A percentile compares a stretch with the other conserved stretches of the same genome.
These are phyloP conservation scores for Oopsacas minuta DNA, from an alignment of 37 sponge, comb jelly and placozoan genomes.

Conservation along the genomic window DNA sequence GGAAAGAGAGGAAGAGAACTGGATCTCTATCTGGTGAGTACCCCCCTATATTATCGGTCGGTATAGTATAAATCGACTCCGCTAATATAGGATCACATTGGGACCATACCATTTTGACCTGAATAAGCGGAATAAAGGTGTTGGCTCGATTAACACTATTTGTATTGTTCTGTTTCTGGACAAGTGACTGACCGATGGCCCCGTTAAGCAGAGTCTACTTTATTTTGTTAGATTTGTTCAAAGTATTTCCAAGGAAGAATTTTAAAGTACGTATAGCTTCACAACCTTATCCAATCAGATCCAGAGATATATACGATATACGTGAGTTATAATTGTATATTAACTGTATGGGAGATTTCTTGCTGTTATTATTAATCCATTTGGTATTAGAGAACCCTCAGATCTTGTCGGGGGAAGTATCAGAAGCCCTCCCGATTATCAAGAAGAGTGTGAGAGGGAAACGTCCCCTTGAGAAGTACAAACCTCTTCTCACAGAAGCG, in stretches of 20 bases:
- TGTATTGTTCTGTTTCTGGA: too few relatives aligned
- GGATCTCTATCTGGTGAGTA: slow-evolving; percentile 1
- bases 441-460: neutral
- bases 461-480: slow-evolving; percentile 5
- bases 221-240: neutral
- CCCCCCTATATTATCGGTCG: too few relatives aligned
- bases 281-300: neutral
- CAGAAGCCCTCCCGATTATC: neutral
- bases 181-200: too few relatives aligned
- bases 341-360: too few relatives aligned
- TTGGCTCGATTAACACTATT: too few relatives aligned
- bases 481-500: neutral
- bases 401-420: neutral
- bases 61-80: too few relatives aligned
- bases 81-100: too few relatives aligned
- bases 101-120: too few relatives aligned
- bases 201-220: too few relatives aligned
- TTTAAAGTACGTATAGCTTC: neutral
- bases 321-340: neutral
- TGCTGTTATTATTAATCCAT: neutral
- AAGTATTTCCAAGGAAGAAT: neutral
- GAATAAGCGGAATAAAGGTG: too few relatives aligned
- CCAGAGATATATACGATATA: neutral
- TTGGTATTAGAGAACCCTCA: neutral
- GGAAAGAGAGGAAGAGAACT: neutral